A percentile compares a stretch with the other conserved stretches of the same genome.
Conservation (phyloP, 2,888 invertebrate genomes). For the Galeopsomyia nigrocyanea region DNA sequence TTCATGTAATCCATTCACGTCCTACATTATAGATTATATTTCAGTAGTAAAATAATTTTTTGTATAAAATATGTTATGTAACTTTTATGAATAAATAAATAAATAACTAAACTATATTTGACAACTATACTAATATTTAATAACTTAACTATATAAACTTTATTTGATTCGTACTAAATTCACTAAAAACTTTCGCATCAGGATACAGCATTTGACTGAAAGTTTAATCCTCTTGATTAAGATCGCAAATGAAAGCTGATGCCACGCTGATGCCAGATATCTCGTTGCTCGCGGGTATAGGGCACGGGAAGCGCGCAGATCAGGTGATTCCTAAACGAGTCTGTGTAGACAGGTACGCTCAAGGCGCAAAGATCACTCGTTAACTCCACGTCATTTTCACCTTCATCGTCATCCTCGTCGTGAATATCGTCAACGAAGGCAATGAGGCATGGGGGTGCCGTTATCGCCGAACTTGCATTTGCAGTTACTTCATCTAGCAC, state of each 20-base stretch:
- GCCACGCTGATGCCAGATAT: conserved; percentile 62
- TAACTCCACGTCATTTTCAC: conserved; percentile 44
- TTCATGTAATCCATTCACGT: no score
- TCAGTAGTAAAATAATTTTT: no score
- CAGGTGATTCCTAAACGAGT: conserved; percentile 58
- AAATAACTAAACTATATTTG: no score
- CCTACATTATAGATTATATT: no score
- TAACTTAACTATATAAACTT: no score
- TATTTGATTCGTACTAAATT: no score
- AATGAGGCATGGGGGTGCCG: conserved; percentile 60
- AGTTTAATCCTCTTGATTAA: neutral
- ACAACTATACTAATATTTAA: no score
- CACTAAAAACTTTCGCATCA: no score
- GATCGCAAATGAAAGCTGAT: conserved; percentile 60
- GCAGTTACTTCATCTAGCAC: conserved; percentile 59
- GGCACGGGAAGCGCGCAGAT: conserved; percentile 62
- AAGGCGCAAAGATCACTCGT: conserved; percentile 51
- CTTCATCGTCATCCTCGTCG: conserved; percentile 11
- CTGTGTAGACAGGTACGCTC: conserved; percentile 61
- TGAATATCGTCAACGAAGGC: conserved; percentile 55
- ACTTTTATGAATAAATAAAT: no score
- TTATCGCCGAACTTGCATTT: conserved; percentile 59
- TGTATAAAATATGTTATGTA: no score
- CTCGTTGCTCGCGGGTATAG: conserved; percentile 57
- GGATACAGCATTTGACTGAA: no score